phyloP scores from a whole-genome alignment of 2,797 vertebrate genomes.

The Tolypeutes matacus region DNA sequence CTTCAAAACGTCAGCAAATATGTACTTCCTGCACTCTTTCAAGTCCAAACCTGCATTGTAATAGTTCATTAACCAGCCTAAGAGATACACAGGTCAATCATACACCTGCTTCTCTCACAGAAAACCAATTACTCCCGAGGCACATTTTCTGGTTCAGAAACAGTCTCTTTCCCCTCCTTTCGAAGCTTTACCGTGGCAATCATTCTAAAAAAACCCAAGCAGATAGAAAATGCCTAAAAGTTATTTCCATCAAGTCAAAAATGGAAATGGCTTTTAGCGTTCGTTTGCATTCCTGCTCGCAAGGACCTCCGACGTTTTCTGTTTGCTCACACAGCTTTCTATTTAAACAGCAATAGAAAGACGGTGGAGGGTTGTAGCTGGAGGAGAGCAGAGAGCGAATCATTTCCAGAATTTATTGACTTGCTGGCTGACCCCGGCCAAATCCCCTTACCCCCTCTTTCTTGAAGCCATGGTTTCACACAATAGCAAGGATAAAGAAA shows the following conservation, averaged over 20 bases:
- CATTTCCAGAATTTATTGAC: slow-evolving; percentile 54
- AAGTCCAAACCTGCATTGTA: neutral
- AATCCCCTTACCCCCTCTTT: slow-evolving; percentile 66
- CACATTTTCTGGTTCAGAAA: slow-evolving; percentile 23
- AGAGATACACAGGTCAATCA: neutral
- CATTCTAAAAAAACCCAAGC: neutral
- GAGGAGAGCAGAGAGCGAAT: slow-evolving; percentile 29
- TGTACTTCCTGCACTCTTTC: neutral
- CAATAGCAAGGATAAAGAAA: slow-evolving; percentile 65
- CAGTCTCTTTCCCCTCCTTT: neutral
- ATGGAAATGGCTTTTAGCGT: neutral
- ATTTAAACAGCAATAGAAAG: slow-evolving; percentile 39
- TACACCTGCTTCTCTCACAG: neutral
- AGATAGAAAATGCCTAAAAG: slow-evolving; percentile 2
- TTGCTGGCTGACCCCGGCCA: slow-evolving; percentile 55
- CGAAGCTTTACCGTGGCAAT: neutral
- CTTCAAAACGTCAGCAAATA: slow-evolving; percentile 6
- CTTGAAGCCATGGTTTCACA: slow-evolving; percentile 62
- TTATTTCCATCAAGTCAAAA: slow-evolving; percentile 45
- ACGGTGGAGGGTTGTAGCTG: neutral
- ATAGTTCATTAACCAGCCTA: neutral
- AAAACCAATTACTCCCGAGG: neutral
- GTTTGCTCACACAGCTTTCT: slow-evolving; percentile 59
- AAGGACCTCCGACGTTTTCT: neutral
- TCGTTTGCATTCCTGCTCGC: slow-evolving; percentile 20